These are phyloP conservation scores for Pyrgilauda ruficollis DNA, from an alignment of 2,113 vertebrate genomes.

Conservation along the genomic window DNA sequence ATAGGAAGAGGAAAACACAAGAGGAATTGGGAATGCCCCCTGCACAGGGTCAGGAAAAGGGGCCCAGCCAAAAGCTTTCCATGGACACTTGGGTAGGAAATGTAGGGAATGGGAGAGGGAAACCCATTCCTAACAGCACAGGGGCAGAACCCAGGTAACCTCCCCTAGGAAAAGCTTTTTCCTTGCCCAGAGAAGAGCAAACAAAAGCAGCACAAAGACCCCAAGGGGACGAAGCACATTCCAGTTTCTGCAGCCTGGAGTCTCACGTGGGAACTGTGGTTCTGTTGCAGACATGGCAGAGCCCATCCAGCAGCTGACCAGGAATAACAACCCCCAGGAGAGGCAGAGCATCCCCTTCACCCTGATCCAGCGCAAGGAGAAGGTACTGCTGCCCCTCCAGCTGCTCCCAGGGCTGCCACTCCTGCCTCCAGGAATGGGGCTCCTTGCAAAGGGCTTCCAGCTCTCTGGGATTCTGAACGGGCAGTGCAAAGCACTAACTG, in stretches of 20 bases:
- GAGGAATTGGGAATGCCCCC: background rate
- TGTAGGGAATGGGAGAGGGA: rapidly evolving
- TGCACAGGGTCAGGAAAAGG: background rate
- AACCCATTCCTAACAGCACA: background rate
- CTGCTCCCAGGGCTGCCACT: rapidly evolving
- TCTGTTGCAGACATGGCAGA: slow-evolving; percentile 83
- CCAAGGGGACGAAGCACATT: rapidly evolving
- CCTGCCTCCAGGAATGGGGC: rapidly evolving
- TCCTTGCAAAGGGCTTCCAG: rapidly evolving
- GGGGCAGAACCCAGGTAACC: too few species aligned
- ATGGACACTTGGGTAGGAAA: rapidly evolving
- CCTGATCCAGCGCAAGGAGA: slow-evolving; percentile 81
- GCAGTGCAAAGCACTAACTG: rapidly evolving
- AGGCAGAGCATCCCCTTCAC: slow-evolving; percentile 80
- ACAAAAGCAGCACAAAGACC: rapidly evolving
- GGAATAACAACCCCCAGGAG: slow-evolving; percentile 77
- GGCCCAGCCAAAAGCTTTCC: background rate
- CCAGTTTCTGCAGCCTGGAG: rapidly evolving
- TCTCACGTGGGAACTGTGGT: rapidly evolving
- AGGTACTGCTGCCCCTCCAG: slow-evolving; percentile 58
- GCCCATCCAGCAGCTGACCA: slow-evolving; percentile 87
- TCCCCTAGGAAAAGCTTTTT: background rate
- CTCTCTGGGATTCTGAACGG: rapidly evolving
- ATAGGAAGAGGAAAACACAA: too few species aligned
- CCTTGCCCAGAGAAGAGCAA: background rate